These are phyloP conservation scores for Ceratina japonica DNA, from an alignment of 1,140 invertebrate genomes.

Conservation along the genomic window DNA sequence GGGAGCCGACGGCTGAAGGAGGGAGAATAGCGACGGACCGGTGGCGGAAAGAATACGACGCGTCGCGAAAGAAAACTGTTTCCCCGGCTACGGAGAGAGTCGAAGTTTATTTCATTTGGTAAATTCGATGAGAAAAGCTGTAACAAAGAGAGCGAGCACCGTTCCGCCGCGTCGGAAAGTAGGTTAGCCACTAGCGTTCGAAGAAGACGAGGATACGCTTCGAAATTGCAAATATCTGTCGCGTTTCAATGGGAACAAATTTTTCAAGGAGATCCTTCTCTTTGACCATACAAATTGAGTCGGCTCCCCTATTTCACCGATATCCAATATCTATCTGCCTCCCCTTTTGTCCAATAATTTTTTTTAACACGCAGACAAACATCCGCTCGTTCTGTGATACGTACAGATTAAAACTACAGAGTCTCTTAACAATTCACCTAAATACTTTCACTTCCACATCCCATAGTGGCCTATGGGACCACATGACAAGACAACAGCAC, in stretches of 20 bases:
- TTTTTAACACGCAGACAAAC: neutral
- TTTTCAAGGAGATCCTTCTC: slow-evolving; percentile 17
- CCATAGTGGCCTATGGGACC: too few relatives aligned
- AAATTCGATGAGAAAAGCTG: slow-evolving; percentile 44
- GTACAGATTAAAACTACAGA: too few relatives aligned
- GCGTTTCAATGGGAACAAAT: slow-evolving; percentile 22
- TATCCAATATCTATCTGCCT: neutral
- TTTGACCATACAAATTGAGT: neutral
- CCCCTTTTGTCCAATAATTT: slow-evolving; percentile 9
- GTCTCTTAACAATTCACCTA: too few relatives aligned
- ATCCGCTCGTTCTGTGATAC: too few relatives aligned
- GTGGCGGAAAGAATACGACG: neutral
- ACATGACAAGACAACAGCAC: too few relatives aligned
- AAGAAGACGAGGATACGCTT: slow-evolving; percentile 2
- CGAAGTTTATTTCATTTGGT: slow-evolving; percentile 42
- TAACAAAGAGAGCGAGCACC: slow-evolving; percentile 32
- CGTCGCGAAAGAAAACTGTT: slow-evolving; percentile 39
- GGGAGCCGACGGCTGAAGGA: neutral
- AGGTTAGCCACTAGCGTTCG: slow-evolving; percentile 9
- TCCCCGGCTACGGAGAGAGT: neutral
- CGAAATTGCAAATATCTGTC: slow-evolving; percentile 44
- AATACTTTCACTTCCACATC: too few relatives aligned
- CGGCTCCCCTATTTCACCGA: neutral
- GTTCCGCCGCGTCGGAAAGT: slow-evolving; percentile 4
- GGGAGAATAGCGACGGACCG: neutral